Evolutionary conservation across 2,888 invertebrate species (phyloP).

Genomic region (Stenurella melanura): DNA sequence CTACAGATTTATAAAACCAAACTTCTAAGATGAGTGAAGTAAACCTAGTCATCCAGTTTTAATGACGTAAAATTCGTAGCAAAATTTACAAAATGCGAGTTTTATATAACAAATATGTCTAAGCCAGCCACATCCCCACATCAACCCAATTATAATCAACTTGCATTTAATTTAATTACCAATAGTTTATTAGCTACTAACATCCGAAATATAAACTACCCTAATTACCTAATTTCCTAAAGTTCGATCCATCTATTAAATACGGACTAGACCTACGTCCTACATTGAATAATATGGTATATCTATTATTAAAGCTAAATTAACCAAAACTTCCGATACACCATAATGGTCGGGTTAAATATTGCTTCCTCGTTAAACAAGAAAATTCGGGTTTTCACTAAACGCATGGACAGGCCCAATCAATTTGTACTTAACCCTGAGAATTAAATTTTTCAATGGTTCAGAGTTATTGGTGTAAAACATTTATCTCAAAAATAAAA

Average conservation of each 20-base stretch:
- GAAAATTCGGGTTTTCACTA: not conserved
- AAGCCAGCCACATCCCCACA: not conserved
- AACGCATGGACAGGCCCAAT: not conserved
- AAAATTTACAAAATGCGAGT: too few species aligned
- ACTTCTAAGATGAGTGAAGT: too few species aligned
- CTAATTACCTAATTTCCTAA: constrained; percentile 5
- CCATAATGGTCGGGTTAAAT: not conserved
- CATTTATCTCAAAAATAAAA: too few species aligned
- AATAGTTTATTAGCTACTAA: constrained; percentile 28
- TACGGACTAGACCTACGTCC: constrained; percentile 19
- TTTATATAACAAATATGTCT: not conserved
- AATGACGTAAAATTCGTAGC: too few species aligned
- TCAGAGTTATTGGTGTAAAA: too few species aligned
- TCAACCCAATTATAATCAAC: not conserved
- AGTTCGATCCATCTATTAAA: constrained; percentile 33
- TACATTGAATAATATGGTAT: not conserved
- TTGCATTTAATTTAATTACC: constrained; percentile 9
- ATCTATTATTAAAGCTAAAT: constrained; percentile 1
- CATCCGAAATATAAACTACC: constrained; percentile 16
- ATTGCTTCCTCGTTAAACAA: not conserved
- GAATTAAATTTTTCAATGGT: too few species aligned
- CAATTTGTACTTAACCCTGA: not conserved
- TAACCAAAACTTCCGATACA: not conserved
- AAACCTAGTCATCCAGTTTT: too few species aligned
- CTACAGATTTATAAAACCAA: too few species aligned